These are phyloP conservation scores for Falcaria lacertinaria DNA, from an alignment of 2,888 invertebrate species.

Conservation along the genomic window DNA sequence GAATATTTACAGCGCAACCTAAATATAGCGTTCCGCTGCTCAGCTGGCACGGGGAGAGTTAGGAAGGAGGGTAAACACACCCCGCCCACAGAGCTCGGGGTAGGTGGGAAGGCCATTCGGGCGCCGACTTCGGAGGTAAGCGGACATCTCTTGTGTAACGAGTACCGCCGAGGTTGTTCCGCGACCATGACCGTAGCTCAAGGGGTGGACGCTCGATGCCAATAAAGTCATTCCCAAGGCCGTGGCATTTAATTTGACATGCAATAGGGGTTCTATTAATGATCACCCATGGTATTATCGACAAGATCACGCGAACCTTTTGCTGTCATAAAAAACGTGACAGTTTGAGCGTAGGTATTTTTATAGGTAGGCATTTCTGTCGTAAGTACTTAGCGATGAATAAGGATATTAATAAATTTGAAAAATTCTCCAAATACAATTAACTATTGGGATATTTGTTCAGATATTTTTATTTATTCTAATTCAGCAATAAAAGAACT, in stretches of 20 bases:
- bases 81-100: slow-evolving; percentile 38
- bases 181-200: slow-evolving; percentile 67
- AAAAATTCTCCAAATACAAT: too few species aligned
- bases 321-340: slow-evolving; percentile 1
- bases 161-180: slow-evolving; percentile 32
- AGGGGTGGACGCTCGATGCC: slow-evolving; percentile 55
- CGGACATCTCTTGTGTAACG: slow-evolving; percentile 53
- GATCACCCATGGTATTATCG: slow-evolving; percentile 11
- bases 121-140: slow-evolving; percentile 56
- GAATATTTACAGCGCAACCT: slow-evolving; percentile 79
- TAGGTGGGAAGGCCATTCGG: slow-evolving; percentile 60
- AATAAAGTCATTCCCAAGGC: slow-evolving; percentile 61
- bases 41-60: slow-evolving; percentile 69
- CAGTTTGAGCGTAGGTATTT: neutral
- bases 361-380: neutral
- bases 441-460: too few species aligned
- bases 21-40: slow-evolving; percentile 78
- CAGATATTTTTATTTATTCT: too few species aligned
- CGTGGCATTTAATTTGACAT: slow-evolving; percentile 40
- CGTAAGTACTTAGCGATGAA: neutral
- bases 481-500: too few species aligned
- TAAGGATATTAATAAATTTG: too few species aligned
- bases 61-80: slow-evolving; percentile 69
- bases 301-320: slow-evolving; percentile 5
- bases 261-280: slow-evolving; percentile 28